These are phyloP conservation scores for Danaus melanippus DNA, from an alignment of 1,140 invertebrate species.

Conservation along the genomic window DNA sequence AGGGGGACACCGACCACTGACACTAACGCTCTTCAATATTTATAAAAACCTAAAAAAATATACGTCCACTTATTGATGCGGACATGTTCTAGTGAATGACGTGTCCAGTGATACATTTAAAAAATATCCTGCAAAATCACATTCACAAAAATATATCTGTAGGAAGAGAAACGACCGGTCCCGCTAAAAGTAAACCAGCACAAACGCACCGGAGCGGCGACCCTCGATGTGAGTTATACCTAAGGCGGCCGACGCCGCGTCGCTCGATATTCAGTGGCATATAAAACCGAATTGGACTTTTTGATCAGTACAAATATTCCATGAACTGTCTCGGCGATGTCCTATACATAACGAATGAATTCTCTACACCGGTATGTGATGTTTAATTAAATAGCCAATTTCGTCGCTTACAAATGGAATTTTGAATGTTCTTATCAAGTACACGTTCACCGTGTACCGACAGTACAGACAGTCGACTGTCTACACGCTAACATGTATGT, in stretches of 20 bases:
- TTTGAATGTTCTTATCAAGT: no score
- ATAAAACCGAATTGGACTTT: constrained; percentile 59
- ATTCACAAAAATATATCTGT: no score
- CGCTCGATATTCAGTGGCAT: constrained; percentile 63
- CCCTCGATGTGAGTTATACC: constrained; percentile 9
- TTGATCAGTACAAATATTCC: constrained; percentile 50
- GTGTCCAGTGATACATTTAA: no score
- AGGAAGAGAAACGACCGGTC: no score
- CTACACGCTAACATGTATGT: no score
- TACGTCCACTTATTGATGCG: neutral
- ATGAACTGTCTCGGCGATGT: constrained; percentile 26
- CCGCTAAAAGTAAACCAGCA: no score
- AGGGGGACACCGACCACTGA: constrained; percentile 47
- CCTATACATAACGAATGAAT: constrained; percentile 48
- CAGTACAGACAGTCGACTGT: no score
- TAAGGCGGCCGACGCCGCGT: constrained; percentile 17
- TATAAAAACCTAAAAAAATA: constrained; percentile 48
- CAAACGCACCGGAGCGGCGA: no score
- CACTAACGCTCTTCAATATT: constrained; percentile 54
- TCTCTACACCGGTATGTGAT: constrained; percentile 13
- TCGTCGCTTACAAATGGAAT: neutral
- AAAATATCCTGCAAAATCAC: no score
- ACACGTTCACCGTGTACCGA: no score
- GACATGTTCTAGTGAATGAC: no score
- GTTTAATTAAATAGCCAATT: constrained; percentile 14